Conservation (phyloP, 2,888 invertebrate species). For the Dioctria rufipes region DNA sequence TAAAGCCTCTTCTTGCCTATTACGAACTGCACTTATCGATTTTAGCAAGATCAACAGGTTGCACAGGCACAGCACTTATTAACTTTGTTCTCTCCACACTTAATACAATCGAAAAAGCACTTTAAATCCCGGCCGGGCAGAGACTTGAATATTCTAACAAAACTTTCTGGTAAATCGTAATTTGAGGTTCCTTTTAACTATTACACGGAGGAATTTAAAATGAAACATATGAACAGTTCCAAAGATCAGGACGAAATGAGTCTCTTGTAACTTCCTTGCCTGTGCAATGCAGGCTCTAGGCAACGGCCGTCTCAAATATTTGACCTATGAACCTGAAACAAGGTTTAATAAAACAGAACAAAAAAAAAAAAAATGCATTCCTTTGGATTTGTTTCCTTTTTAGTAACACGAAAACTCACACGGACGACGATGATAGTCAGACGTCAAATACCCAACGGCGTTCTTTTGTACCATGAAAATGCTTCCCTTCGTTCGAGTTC, state of each 20-base stretch:
- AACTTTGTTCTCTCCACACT: background rate
- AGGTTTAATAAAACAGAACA: too few species aligned
- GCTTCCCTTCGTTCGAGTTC: background rate
- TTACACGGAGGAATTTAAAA: background rate
- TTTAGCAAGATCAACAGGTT: slow-evolving; percentile 22
- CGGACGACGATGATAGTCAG: background rate
- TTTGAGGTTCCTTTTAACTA: too few species aligned
- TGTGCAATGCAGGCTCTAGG: too few species aligned
- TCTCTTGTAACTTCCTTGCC: background rate
- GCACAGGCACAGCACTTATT: too few species aligned
- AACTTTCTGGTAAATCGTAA: too few species aligned
- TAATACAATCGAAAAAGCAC: too few species aligned
- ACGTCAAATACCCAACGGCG: background rate
- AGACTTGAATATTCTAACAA: too few species aligned
- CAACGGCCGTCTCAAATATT: background rate
- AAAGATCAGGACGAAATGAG: slow-evolving; percentile 16
- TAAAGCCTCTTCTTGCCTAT: background rate
- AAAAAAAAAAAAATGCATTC: background rate
- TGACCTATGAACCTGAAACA: background rate
- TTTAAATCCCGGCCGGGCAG: too few species aligned
- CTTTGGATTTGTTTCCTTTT: background rate
- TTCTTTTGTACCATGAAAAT: background rate
- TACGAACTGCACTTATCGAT: slow-evolving; percentile 34
- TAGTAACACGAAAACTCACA: background rate
- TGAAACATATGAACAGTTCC: slow-evolving; percentile 7